These are phyloP conservation scores for Hippocampus barbouri DNA, from an alignment of 2,113 vertebrate species.

Conservation along the genomic window DNA sequence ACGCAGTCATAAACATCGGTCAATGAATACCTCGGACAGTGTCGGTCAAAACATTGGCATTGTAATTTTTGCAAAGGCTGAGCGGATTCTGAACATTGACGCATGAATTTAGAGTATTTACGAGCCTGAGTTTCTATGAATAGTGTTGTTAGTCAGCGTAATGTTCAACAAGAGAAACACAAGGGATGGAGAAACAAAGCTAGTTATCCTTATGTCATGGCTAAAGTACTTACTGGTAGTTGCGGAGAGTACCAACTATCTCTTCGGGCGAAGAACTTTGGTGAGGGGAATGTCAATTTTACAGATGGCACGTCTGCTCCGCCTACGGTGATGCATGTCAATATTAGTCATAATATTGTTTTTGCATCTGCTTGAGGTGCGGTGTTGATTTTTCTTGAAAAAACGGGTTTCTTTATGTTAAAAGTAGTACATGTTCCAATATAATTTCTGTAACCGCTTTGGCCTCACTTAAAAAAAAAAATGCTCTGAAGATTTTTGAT, in stretches of 20 bases:
- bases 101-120: not conserved
- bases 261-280: not conserved
- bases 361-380: too few relatives aligned
- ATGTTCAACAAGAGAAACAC: not conserved
- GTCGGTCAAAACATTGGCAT: not conserved
- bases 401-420: too few relatives aligned
- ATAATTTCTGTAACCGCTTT: not conserved
- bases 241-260: not conserved
- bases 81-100: not conserved
- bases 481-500: not conserved
- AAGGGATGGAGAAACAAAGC: not conserved
- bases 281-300: not conserved
- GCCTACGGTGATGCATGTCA: too few relatives aligned
- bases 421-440: too few relatives aligned
- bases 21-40: not conserved
- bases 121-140: not conserved
- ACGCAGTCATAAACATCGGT: not conserved
- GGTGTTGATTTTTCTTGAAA: too few relatives aligned
- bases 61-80: not conserved
- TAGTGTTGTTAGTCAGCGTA: not conserved
- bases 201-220: not conserved
- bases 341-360: too few relatives aligned
- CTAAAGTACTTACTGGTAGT: not conserved
- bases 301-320: too few relatives aligned
- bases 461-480: not conserved